Percentiles rank a stretch among this genome's conserved stretches.
These are phyloP conservation scores for Mus minutoides DNA, from an alignment of 2,797 vertebrate species.

Conservation along the genomic window DNA sequence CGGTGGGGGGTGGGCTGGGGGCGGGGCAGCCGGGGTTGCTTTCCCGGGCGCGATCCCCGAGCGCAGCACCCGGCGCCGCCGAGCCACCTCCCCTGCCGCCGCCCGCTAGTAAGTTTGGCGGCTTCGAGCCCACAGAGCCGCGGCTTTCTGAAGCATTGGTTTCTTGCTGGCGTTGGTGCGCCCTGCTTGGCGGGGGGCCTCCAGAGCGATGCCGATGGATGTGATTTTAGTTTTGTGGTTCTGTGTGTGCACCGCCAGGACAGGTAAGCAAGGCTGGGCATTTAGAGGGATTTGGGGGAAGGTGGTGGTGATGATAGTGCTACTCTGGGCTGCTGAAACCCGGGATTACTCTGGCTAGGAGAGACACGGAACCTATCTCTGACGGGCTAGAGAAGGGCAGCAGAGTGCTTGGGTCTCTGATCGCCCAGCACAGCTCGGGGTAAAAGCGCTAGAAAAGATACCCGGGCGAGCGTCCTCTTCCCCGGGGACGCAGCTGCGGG, in stretches of 20 bases:
- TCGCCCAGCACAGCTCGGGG: neutral
- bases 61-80: slow-evolving; percentile 65
- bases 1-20: slow-evolving; percentile 72
- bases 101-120: slow-evolving; percentile 78
- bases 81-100: slow-evolving; percentile 58
- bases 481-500: neutral
- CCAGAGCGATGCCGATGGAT: slow-evolving; percentile 80
- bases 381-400: neutral
- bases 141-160: slow-evolving; percentile 9
- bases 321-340: neutral
- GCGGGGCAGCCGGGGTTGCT: slow-evolving; percentile 81
- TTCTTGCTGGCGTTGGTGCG: slow-evolving; percentile 1
- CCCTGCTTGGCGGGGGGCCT: slow-evolving; percentile 64
- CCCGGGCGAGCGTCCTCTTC: neutral
- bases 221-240: slow-evolving; percentile 84
- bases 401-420: neutral
- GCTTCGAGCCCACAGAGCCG: slow-evolving; percentile 38
- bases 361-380: neutral
- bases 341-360: neutral
- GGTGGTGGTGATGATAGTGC: neutral
- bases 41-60: slow-evolving; percentile 76
- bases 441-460: neutral
- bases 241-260: slow-evolving; percentile 83
- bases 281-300: neutral
- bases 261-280: slow-evolving; percentile 82